Conservation (phyloP, 1,140 invertebrate species). For the Potamilus streckersoni region DNA sequence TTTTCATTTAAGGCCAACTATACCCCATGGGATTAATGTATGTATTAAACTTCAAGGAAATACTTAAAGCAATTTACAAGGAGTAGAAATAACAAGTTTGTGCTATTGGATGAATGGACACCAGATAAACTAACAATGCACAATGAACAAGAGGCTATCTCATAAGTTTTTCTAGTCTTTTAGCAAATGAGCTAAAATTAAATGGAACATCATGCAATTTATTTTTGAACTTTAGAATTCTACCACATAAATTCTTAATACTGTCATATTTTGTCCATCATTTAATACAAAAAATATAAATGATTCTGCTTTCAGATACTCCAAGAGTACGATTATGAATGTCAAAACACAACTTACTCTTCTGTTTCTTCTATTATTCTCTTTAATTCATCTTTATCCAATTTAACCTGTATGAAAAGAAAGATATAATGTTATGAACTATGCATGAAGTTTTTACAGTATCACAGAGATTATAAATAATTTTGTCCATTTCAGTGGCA, state of each 20-base stretch:
- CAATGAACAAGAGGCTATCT: no score
- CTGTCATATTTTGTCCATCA: background rate
- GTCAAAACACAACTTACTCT: slow-evolving; percentile 44
- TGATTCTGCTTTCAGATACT: background rate
- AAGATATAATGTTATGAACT: slow-evolving; percentile 68
- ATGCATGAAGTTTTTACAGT: background rate
- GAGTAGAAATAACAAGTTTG: no score
- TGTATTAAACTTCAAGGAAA: no score
- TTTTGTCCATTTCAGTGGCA: background rate
- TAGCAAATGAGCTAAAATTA: no score
- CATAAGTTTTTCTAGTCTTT: no score
- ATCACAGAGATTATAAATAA: background rate
- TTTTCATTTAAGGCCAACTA: no score
- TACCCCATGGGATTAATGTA: no score
- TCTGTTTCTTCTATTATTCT: slow-evolving; percentile 79
- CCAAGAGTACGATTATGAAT: background rate
- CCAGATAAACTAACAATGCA: background rate
- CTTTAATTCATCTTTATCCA: slow-evolving; percentile 77
- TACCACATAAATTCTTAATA: background rate
- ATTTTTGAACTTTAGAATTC: background rate
- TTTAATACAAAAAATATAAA: background rate
- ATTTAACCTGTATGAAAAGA: slow-evolving; percentile 71
- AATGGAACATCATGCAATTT: no score
- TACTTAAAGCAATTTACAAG: no score
- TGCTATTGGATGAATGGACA: background rate